Conservation (phyloP, 2,797 vertebrate genomes). For the Tiaroga cobitis region DNA sequence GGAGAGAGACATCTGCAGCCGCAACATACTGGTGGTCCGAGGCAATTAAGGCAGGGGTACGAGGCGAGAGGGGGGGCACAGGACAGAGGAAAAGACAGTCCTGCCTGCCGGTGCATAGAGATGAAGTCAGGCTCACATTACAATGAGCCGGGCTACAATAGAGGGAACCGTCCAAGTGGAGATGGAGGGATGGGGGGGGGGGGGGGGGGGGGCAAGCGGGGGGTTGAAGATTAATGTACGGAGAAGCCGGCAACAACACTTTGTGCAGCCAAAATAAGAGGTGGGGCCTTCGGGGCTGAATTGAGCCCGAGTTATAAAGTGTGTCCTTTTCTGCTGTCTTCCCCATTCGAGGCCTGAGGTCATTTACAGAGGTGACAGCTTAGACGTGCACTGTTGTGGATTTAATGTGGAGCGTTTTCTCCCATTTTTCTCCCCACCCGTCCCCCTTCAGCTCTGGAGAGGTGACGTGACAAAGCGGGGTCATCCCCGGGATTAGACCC, state of each 20-base stretch:
- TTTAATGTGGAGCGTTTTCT: slow-evolving; percentile 71
- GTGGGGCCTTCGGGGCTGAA: slow-evolving; percentile 56
- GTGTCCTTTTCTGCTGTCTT: slow-evolving; percentile 65
- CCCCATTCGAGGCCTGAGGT: slow-evolving; percentile 63
- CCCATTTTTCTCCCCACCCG: slow-evolving; percentile 41
- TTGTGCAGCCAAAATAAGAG: slow-evolving; percentile 61
- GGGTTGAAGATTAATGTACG: slow-evolving; percentile 69
- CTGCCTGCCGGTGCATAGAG: slow-evolving; percentile 70
- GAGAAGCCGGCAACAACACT: slow-evolving; percentile 65
- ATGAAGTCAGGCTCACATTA: slow-evolving; percentile 73
- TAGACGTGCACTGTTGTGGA: slow-evolving; percentile 74
- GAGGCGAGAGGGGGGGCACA: slow-evolving; percentile 55
- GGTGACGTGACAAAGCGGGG: slow-evolving; percentile 73
- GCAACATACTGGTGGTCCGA: slow-evolving; percentile 90
- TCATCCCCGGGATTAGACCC: slow-evolving; percentile 68
- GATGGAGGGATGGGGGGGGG: slow-evolving; percentile 56
- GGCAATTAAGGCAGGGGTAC: slow-evolving; percentile 89
- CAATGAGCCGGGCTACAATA: slow-evolving; percentile 68
- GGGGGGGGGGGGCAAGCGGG: slow-evolving; percentile 48
- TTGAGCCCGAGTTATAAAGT: slow-evolving; percentile 66
- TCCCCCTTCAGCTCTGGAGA: slow-evolving; percentile 58
- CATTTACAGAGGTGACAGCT: slow-evolving; percentile 70
- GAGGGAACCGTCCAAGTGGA: slow-evolving; percentile 61
- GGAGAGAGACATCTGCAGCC: slow-evolving; percentile 95
- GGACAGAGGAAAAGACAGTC: slow-evolving; percentile 67